phyloP scores from a whole-genome alignment of 2,888 invertebrate species.

The Coleophora flavipennella region DNA sequence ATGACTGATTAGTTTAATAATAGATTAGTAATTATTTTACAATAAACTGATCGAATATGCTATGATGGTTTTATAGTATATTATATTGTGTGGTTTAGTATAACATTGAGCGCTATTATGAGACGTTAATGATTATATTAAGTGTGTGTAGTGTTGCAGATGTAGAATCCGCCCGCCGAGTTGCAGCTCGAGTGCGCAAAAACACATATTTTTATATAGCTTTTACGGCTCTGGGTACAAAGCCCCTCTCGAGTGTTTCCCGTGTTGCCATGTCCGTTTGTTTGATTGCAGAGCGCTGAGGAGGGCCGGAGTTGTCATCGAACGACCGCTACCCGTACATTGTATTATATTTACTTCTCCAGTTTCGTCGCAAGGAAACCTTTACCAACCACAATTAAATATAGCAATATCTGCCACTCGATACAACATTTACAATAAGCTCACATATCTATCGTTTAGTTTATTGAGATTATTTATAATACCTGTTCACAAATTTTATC shows the following conservation, averaged over 20 bases:
- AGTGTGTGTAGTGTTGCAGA: slow-evolving; percentile 70
- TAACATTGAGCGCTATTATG: slow-evolving; percentile 20
- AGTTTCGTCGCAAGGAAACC: slow-evolving; percentile 10
- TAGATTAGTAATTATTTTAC: too few relatives aligned
- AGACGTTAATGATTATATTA: slow-evolving; percentile 27
- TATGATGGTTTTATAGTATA: background rate
- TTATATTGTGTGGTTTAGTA: background rate
- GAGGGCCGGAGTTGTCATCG: slow-evolving; percentile 26
- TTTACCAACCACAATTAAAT: slow-evolving; percentile 36
- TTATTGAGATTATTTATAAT: background rate
- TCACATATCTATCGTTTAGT: background rate
- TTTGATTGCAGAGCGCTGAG: slow-evolving; percentile 58
- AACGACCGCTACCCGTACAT: slow-evolving; percentile 45
- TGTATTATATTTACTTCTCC: slow-evolving; percentile 18
- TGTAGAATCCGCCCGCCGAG: slow-evolving; percentile 51
- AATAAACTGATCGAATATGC: background rate
- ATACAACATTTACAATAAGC: slow-evolving; percentile 2
- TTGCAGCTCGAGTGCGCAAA: slow-evolving; percentile 37
- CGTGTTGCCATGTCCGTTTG: slow-evolving; percentile 67
- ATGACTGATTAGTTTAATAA: slow-evolving; percentile 18
- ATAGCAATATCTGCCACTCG: slow-evolving; percentile 14
- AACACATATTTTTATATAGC: too few relatives aligned
- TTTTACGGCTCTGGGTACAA: too few relatives aligned
- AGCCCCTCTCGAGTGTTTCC: slow-evolving; percentile 23
- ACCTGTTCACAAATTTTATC: background rate